Evolutionary conservation across 2,888 invertebrate species (phyloP).

Genomic region (Holacanthella duospinosa): DNA sequence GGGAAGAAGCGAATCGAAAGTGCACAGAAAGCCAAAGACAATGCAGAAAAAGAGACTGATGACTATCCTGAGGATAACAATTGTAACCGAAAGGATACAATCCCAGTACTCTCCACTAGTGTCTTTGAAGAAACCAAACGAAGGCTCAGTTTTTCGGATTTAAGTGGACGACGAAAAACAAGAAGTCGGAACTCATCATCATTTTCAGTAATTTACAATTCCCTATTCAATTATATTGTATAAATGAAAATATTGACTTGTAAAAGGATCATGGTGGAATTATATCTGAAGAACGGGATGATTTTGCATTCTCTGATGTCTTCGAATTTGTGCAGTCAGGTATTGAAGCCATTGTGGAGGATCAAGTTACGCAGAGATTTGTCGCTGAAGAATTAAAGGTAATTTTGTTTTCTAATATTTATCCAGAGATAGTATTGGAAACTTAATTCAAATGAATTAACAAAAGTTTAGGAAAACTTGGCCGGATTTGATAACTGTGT

Average conservation of each 20-base stretch:
- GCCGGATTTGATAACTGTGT: too few relatives aligned
- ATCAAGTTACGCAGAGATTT: constrained; percentile 95
- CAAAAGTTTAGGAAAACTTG: too few relatives aligned
- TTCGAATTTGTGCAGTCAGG: constrained; percentile 84
- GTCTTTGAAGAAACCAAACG: constrained; percentile 1
- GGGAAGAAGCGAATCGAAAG: constrained; percentile 70
- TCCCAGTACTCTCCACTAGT: background rate
- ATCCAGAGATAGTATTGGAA: too few relatives aligned
- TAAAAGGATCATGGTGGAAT: constrained; percentile 4
- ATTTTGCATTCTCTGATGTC: constrained; percentile 49
- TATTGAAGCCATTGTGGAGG: constrained; percentile 93
- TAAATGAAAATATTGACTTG: background rate
- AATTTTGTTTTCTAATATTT: too few relatives aligned
- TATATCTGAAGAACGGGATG: background rate
- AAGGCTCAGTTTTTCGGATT: background rate
- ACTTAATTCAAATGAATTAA: too few relatives aligned
- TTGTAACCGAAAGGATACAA: background rate
- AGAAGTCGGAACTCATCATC: background rate
- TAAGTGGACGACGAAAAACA: background rate
- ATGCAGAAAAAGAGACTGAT: constrained; percentile 1
- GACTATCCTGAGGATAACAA: constrained; percentile 4
- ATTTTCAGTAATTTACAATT: background rate
- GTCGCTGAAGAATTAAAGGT: constrained; percentile 83
- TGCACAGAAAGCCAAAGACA: constrained; percentile 43
- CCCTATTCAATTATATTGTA: background rate